Evolutionary conservation across 2,888 invertebrate genomes (phyloP).

Genomic region (Noctua pronuba): DNA sequence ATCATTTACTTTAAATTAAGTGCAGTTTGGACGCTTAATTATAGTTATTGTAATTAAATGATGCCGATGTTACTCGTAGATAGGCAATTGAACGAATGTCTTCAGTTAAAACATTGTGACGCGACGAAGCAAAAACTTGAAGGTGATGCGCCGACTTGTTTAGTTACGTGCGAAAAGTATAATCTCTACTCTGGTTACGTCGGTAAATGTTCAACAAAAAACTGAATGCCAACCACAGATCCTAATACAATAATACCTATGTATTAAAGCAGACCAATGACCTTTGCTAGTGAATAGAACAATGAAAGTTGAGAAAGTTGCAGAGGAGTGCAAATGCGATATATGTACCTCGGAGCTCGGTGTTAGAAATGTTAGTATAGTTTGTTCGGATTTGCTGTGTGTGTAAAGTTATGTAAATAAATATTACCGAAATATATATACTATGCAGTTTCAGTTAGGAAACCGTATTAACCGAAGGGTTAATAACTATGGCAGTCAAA

Average conservation of each 20-base stretch:
- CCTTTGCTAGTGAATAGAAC: constrained; percentile 39
- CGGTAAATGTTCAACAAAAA: constrained; percentile 2
- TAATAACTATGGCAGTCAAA: not conserved
- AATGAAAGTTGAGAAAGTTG: constrained; percentile 51
- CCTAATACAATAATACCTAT: constrained; percentile 22
- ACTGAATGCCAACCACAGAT: not conserved
- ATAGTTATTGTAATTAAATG: constrained; percentile 16
- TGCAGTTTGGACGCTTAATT: constrained; percentile 7
- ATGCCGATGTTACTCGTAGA: constrained; percentile 3
- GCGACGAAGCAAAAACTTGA: constrained; percentile 55
- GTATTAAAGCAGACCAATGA: constrained; percentile 36
- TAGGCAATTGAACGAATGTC: constrained; percentile 3
- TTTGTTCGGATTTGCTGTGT: not conserved
- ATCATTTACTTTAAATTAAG: constrained; percentile 31
- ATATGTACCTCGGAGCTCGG: constrained; percentile 17
- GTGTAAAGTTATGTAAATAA: constrained; percentile 18
- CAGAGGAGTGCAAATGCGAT: constrained; percentile 21
- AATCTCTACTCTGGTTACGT: constrained; percentile 1
- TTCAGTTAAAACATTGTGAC: constrained; percentile 23
- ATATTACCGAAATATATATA: constrained; percentile 9
- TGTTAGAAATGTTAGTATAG: not conserved
- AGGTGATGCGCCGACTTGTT: constrained; percentile 37
- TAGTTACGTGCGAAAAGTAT: constrained; percentile 15
- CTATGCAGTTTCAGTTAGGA: not conserved
- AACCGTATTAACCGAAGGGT: not conserved